Base-by-base conservation (phyloP, 1,140 invertebrate genomes). In the Euschistus heros region DNA sequence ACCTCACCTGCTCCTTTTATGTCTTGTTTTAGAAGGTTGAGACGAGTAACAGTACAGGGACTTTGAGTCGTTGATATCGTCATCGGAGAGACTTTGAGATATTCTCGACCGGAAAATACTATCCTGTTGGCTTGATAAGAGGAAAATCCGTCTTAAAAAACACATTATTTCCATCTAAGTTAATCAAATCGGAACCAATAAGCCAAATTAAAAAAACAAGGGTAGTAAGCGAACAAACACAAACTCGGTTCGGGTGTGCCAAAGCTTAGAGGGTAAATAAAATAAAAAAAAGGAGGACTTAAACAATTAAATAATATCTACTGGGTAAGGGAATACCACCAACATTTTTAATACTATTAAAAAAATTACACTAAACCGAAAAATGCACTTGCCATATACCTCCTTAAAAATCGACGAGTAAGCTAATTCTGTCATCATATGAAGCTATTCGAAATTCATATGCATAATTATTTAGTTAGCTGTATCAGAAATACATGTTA, bases 1-100 rank as follows among this genome's bases (percentile, higher is more conserved):
- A 69, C 72, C 78, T 80, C 78, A 81, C 80, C 79, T 80, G 75
- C 78, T 80, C 69, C 80, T 75, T 72, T 81, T 81, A 70, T 80
- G 79, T 72, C 79, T 78, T 71, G 77, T 79, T 78, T 80, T 70
- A 50, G 67, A 65, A 24, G 67, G 64, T 20, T 66, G 62, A 52
- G 66, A 66, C 63, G 77, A 77, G 70, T 79, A 78, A 70, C 78
- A 77, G 27, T 60, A 68, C 30, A 68, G 60, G 30, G 64, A 65
- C 64, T 65, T 64, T 17, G 67, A 65, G 24, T 68, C 67, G 54
- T 18, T 20, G 37, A 62, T 65, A 42, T 69, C 69, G 44, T 69
- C 69, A 60, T 69, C 69, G 15, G 69, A 69, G 47, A 69, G 24
- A 65, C 69, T 69, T 54, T 66, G 55, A 27, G 66, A 68, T 65